These are phyloP conservation scores for Cerastoderma edule DNA, from an alignment of 2,888 invertebrate species.

Conservation along the genomic window DNA sequence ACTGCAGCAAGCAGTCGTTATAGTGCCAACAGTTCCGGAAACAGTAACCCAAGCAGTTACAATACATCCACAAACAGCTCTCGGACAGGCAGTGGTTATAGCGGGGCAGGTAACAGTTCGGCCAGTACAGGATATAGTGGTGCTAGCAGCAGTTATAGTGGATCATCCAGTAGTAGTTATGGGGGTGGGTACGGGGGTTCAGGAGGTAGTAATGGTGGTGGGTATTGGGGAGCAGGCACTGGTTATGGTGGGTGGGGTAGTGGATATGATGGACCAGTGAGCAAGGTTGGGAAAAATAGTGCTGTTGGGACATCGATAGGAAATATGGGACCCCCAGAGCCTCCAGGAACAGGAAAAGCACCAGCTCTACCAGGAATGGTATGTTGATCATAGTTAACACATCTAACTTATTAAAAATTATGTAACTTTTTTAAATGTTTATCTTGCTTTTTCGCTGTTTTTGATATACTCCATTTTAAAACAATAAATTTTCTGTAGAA, in stretches of 20 bases:
- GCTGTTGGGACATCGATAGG: background rate
- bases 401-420: too few species aligned
- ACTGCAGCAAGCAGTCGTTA: background rate
- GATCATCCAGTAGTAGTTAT: background rate
- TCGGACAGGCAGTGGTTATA: background rate
- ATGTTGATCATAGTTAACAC: background rate
- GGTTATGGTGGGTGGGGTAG: constrained; percentile 1
- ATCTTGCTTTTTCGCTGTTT: too few species aligned
- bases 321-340: constrained; percentile 38
- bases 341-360: constrained; percentile 24
- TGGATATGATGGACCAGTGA: constrained; percentile 10
- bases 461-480: too few species aligned
- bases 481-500: too few species aligned
- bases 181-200: background rate
- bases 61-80: constrained; percentile 4
- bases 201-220: background rate
- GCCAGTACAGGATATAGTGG: constrained; percentile 1
- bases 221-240: background rate
- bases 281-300: constrained; percentile 2
- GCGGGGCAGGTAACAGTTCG: background rate
- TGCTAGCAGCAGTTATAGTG: constrained; percentile 15
- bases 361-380: constrained; percentile 6
- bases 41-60: background rate
- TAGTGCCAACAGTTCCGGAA: background rate
- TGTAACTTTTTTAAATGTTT: background rate